Evolutionary conservation across 2,888 invertebrate genomes (phyloP), one percentile per base, ranked within the genome.

Genomic region (Griposia aprilina): DNA sequence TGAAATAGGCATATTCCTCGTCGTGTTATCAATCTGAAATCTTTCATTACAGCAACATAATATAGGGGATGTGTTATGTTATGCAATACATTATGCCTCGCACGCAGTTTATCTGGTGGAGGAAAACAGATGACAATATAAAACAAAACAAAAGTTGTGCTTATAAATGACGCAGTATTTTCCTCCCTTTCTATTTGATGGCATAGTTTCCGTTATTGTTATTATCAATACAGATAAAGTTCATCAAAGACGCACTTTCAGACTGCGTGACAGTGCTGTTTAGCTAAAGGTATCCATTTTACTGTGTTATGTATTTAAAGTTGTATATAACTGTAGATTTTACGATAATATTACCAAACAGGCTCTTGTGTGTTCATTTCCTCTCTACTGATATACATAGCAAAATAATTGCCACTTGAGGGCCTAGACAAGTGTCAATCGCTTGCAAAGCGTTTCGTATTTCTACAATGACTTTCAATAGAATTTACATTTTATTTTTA

Each of bases 61-160:
- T 36, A 57, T n/a, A 52, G n/a, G 55, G 36, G n/a, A 17, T 45
- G 60, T 50, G 30, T 41, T 67, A 67, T 67, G 59, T 63, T 36
- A 63, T 62, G 71, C 60, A 11, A 82, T 76, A 85, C 82, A 82
- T 78, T 69, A 66, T 55, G 76, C 52, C 52, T 67, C 50, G 41
- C 76, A 26, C 65, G 11, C 48, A 76, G 65, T 76, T 74, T 76
- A 83, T 83, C 62, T 81, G 65, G 65, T 30, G 15, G 52, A 62
- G 62, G 74, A 73, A 85, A 82, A 84, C 74, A 70, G 30, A 67
- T 36, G 73, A 81, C 81, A 67, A 67, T 74, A 81, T 85, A 77
- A 85, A 82, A 85, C 71, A 85, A 85, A 85, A 85, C 82, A 75
- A 81, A 82, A 84, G 71, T 85, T 70, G 41, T 69, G 71, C 67